phyloP scores from a whole-genome alignment of 2,797 vertebrate species.

The Tragopan temminckii region DNA sequence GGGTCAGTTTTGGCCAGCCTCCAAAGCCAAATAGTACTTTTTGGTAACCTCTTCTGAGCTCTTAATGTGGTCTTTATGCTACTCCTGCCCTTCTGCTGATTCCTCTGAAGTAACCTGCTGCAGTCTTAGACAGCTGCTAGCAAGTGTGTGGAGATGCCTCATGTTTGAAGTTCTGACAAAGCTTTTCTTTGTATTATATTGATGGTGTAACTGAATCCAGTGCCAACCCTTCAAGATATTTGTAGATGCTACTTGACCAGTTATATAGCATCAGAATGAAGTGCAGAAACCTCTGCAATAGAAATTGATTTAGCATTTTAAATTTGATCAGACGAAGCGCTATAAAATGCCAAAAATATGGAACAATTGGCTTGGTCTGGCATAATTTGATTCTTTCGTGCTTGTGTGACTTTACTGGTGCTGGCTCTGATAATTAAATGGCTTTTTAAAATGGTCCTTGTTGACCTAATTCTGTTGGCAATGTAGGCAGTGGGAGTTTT shows the following conservation, averaged over 20 bases:
- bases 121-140: not conserved
- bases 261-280: not conserved
- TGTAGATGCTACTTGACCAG: not conserved
- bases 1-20: not conserved
- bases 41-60: not conserved
- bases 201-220: not conserved
- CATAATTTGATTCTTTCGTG: not conserved
- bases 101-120: not conserved
- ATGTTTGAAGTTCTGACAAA: not conserved
- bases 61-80: not conserved
- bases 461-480: conserved; percentile 36
- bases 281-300: not conserved
- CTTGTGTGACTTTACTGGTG: not conserved
- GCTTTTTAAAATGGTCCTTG: conserved; percentile 50
- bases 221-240: not conserved
- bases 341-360: conserved; percentile 15
- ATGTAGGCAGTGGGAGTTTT: conserved; percentile 39
- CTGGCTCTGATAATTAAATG: conserved; percentile 45
- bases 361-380: not conserved
- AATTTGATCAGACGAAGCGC: not conserved
- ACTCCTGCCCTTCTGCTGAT: not conserved
- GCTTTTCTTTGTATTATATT: not conserved
- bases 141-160: not conserved
- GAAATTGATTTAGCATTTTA: conserved; percentile 12
- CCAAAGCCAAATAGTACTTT: not conserved